These are phyloP conservation scores for Rallus limicola DNA, from an alignment of 2,113 vertebrate species.

Conservation along the genomic window DNA sequence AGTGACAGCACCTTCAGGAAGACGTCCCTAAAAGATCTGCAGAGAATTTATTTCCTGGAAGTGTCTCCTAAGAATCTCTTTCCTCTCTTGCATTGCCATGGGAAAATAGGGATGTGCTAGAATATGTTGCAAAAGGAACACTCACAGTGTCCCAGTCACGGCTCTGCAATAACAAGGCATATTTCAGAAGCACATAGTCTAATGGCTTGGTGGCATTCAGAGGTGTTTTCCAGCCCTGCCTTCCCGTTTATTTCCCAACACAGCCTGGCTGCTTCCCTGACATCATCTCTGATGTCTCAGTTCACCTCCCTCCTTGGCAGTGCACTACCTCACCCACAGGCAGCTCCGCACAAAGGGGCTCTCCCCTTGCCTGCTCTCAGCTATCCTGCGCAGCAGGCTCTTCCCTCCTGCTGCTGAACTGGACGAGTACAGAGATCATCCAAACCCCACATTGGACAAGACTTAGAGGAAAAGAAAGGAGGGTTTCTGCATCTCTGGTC, in stretches of 20 bases:
- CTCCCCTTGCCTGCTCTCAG: not conserved
- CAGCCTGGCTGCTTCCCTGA: accelerated
- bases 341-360: not conserved
- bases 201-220: not conserved
- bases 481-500: not conserved
- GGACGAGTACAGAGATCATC: not conserved
- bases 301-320: not conserved
- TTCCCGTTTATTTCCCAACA: not conserved
- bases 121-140: not conserved
- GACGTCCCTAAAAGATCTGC: not conserved
- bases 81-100: not conserved
- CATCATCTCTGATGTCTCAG: not conserved
- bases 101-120: not conserved
- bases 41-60: not conserved
- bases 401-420: not conserved
- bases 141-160: not conserved
- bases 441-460: not conserved
- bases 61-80: not conserved
- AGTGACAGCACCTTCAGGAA: not conserved
- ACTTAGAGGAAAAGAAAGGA: not conserved
- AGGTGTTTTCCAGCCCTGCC: not conserved
- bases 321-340: accelerated
- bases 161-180: not conserved
- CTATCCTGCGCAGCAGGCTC: not conserved
- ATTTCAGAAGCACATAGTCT: not conserved